These are phyloP conservation scores for Aethes cnicana DNA, from an alignment of 2,888 invertebrate genomes.

Conservation along the genomic window DNA sequence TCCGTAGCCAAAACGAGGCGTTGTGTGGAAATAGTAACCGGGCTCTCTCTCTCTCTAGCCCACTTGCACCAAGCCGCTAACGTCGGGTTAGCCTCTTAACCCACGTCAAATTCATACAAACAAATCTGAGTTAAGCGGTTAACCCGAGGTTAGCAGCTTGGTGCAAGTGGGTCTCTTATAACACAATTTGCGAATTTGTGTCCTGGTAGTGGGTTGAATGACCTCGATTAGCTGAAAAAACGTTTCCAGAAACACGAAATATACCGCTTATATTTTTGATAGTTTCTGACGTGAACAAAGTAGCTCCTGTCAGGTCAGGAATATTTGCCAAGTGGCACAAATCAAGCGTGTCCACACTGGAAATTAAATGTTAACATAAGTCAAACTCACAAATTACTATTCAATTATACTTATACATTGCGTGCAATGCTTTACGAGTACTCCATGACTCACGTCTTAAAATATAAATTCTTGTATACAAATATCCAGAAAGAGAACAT, in stretches of 20 bases:
- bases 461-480: slow-evolving; percentile 32
- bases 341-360: slow-evolving; percentile 42
- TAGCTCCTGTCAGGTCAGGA: slow-evolving; percentile 28
- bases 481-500: slow-evolving; percentile 15
- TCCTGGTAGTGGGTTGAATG: neutral
- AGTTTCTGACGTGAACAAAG: slow-evolving; percentile 1
- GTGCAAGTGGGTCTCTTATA: too few species aligned
- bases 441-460: slow-evolving; percentile 24
- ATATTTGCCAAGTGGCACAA: slow-evolving; percentile 49
- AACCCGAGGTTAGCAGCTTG: too few species aligned
- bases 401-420: slow-evolving; percentile 29
- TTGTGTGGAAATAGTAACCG: too few species aligned
- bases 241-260: neutral
- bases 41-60: too few species aligned
- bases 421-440: slow-evolving; percentile 14
- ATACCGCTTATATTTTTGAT: neutral
- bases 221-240: slow-evolving; percentile 9
- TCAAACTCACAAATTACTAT: slow-evolving; percentile 41
- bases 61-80: too few species aligned
- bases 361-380: slow-evolving; percentile 38
- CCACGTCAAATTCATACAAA: too few species aligned
- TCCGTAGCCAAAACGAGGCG: too few species aligned
- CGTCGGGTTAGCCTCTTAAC: too few species aligned
- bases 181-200: too few species aligned
- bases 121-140: too few species aligned